These are phyloP conservation scores for Iphiclides podalirius DNA, from an alignment of 2,888 invertebrate genomes.

Conservation along the genomic window DNA sequence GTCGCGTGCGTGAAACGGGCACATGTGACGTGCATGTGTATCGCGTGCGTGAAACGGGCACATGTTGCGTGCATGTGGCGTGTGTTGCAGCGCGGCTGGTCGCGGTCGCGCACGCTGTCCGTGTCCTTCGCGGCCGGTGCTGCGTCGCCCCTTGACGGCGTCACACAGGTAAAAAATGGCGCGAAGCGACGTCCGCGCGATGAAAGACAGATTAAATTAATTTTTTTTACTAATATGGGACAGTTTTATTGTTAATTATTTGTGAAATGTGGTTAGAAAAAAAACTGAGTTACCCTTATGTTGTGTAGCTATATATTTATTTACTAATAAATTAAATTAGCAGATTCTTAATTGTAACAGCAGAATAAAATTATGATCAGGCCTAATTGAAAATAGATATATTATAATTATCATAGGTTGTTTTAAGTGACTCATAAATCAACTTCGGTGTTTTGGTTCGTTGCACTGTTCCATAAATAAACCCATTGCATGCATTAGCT, in stretches of 20 bases:
- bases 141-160: conserved; percentile 89
- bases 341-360: no score
- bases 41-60: neutral
- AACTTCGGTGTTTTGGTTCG: conserved; percentile 1
- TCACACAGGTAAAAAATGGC: conserved; percentile 70
- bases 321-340: no score
- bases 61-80: conserved; percentile 81
- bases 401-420: no score
- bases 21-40: conserved; percentile 40
- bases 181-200: no score
- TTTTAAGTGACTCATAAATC: no score
- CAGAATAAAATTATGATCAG: no score
- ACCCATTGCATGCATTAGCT: conserved; percentile 12
- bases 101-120: conserved; percentile 92
- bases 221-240: no score
- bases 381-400: no score
- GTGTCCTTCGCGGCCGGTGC: conserved; percentile 91
- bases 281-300: neutral
- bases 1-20: neutral
- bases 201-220: no score
- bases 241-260: no score
- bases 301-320: no score
- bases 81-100: conserved; percentile 89
- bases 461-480: conserved; percentile 10
- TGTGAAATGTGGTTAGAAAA: no score